phyloP scores from a whole-genome alignment of 2,113 vertebrate genomes.

The Quiscalus mexicanus region DNA sequence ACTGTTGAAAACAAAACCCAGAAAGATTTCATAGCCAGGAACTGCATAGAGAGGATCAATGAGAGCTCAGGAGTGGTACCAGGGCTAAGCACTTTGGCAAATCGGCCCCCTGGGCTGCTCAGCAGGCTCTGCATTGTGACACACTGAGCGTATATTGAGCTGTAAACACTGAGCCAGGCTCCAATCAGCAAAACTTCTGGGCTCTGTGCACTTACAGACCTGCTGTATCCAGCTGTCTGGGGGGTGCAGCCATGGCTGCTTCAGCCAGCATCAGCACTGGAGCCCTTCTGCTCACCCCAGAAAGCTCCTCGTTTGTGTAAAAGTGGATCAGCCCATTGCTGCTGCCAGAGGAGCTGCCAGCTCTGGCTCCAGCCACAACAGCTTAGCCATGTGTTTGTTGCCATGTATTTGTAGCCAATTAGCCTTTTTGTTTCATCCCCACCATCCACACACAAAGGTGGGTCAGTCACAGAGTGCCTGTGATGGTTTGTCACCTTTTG shows the following conservation, averaged over 20 bases:
- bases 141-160: background rate
- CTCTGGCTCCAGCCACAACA: background rate
- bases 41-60: background rate
- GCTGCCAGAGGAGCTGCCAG: background rate
- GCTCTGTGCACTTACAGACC: background rate
- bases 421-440: background rate
- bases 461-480: background rate
- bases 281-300: background rate
- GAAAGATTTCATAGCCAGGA: background rate
- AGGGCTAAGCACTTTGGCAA: background rate
- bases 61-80: background rate
- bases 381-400: background rate
- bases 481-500: background rate
- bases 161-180: background rate
- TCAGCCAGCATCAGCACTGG: background rate
- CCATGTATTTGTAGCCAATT: background rate
- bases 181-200: background rate
- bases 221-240: background rate
- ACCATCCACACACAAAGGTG: background rate
- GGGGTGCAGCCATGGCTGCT: background rate
- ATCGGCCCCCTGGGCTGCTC: background rate
- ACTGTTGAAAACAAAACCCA: background rate
- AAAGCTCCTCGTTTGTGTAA: accelerated
- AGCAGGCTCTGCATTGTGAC: background rate
- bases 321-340: accelerated